Base-by-base conservation (phyloP, 2,797 vertebrate genomes). In the Onychomys torridus region DNA sequence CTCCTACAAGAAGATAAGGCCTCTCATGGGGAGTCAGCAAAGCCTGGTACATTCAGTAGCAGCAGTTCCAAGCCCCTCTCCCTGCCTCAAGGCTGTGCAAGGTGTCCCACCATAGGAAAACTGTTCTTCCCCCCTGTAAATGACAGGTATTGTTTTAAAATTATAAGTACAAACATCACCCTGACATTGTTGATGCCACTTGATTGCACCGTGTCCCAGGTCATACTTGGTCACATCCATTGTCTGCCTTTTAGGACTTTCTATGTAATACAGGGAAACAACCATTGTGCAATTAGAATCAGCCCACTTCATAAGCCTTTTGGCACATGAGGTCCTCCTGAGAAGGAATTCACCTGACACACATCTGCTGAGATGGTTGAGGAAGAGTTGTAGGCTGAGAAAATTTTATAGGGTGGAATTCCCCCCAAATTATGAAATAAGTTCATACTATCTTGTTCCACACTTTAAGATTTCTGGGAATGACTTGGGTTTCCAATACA, bases 91-190 rank as follows among this genome's bases (percentile, higher is more conserved):
- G 52, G 52, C 52, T 52, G 52, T 52, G 13, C 1, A 14, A 52
- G 13, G 13, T 14, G 52, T 52, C 52, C 52, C 52, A 52, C 52
- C 52, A 52, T 52, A 52, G 13, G 52, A 14, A 52, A 52, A 52
- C 52, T 52, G 52, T 52, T 52, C 52, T 52, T 63, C 2, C 5
- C 43, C 69, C 29, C 34, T 67, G 2, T 59, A 34, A 23, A 12
- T 89, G 61, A 67, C 40, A 67, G 6, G 11, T 43, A 73, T 16
- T 91, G 75, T 71, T 67, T 91, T 91, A 67, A 93, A 91, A 90
- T 77, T 76, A 29, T 83, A 92, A 92, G 59, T 29, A 71, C 11
- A 89, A 76, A 57, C 85, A 78, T 21, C 27, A 75, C 17, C 21
- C 37, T 69, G 59, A 34, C 25, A 52, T 32, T 83, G 23, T 55